Evolutionary conservation across 2,888 invertebrate genomes (phyloP).

Genomic region (Resseliella maxima): DNA sequence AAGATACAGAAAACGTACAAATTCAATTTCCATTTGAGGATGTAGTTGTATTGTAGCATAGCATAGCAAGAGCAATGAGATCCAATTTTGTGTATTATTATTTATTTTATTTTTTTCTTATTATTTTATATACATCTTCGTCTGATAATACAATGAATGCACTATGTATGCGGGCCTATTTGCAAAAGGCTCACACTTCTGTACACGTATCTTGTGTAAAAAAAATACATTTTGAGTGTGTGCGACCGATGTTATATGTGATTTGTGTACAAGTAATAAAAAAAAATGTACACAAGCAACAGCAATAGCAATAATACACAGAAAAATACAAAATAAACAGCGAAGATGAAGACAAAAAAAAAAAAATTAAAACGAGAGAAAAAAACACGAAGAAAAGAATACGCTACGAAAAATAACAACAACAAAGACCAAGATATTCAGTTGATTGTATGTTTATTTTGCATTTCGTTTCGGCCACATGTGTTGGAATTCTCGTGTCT

Average conservation of each 20-base stretch:
- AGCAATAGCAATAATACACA: too few species aligned
- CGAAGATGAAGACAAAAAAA: neutral
- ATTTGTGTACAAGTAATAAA: too few species aligned
- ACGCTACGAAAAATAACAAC: neutral
- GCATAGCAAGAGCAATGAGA: too few species aligned
- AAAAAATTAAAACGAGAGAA: neutral
- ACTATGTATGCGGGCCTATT: constrained; percentile 13
- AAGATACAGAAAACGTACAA: too few species aligned
- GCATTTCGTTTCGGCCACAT: constrained; percentile 12
- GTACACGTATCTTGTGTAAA: neutral
- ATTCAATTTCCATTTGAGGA: too few species aligned
- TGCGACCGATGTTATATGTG: neutral
- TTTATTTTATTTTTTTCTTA: too few species aligned
- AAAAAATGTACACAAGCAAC: neutral
- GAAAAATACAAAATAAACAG: too few species aligned
- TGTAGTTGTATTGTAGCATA: too few species aligned
- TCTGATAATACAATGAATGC: neutral
- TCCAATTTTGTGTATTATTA: too few species aligned
- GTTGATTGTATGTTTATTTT: neutral
- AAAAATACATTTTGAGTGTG: neutral
- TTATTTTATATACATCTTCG: too few species aligned
- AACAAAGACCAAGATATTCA: neutral
- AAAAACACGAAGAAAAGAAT: neutral
- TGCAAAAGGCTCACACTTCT: constrained; percentile 5
- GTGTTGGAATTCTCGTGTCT: neutral